Percentiles rank a stretch among this genome's conserved stretches.
Evolutionary conservation across 2,888 invertebrate genomes (phyloP).

Genomic region (Terebella lapidaria): DNA sequence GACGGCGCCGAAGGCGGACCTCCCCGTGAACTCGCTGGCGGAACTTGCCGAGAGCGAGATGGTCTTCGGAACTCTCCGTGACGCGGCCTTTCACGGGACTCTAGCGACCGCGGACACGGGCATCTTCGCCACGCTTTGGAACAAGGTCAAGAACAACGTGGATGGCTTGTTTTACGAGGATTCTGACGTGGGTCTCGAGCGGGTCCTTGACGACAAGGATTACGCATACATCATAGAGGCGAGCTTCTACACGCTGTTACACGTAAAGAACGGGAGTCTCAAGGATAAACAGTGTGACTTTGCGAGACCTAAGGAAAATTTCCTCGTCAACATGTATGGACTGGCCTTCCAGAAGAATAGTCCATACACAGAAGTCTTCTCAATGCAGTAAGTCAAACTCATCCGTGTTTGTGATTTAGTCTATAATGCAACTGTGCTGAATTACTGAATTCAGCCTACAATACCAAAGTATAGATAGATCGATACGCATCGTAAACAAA

Average conservation of each 20-base stretch:
- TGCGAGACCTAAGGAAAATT: constrained; percentile 8
- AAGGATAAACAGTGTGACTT: constrained; percentile 10
- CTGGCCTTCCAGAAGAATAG: constrained; percentile 22
- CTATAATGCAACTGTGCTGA: too few relatives aligned
- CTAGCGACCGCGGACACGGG: constrained; percentile 5
- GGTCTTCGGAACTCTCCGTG: constrained; percentile 8
- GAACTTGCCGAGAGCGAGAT: constrained; percentile 12
- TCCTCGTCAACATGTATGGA: constrained; percentile 10
- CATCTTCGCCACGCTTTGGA: constrained; percentile 8
- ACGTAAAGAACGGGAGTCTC: background rate
- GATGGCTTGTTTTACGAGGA: background rate
- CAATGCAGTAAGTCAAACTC: constrained; percentile 3
- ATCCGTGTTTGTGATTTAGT: too few relatives aligned
- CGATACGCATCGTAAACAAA: too few relatives aligned
- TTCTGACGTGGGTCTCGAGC: background rate
- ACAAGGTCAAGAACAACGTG: background rate
- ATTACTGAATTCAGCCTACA: too few relatives aligned
- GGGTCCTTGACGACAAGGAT: constrained; percentile 5
- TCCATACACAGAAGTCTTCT: constrained; percentile 11
- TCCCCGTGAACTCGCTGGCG: constrained; percentile 64
- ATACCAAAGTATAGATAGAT: too few relatives aligned
- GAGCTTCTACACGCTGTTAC: constrained; percentile 11
- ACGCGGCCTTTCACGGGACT: constrained; percentile 10
- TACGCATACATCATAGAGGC: constrained; percentile 15
- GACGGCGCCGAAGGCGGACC: constrained; percentile 77